Evolutionary conservation across 2,113 vertebrate genomes (phyloP).

Genomic region (Oryzias woworae): DNA sequence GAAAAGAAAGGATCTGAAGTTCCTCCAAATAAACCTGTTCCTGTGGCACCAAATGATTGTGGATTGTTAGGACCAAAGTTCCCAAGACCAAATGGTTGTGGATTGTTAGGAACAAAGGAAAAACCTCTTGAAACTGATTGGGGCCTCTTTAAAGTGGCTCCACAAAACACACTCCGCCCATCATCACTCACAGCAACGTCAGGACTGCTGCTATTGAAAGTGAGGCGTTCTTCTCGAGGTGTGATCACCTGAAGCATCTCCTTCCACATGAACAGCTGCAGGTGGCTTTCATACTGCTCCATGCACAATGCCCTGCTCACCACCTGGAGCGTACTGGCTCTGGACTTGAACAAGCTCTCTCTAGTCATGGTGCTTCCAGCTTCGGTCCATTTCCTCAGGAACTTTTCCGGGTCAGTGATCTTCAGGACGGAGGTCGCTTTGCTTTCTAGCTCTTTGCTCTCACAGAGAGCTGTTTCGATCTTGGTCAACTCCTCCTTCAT

Average conservation of each 20-base stretch:
- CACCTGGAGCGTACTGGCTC: conserved; percentile 16
- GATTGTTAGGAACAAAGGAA: too few species aligned
- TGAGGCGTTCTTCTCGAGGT: conserved; percentile 21
- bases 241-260: conserved; percentile 61
- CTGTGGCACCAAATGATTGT: too few species aligned
- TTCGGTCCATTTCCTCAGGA: conserved; percentile 55
- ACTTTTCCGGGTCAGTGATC: conserved; percentile 16
- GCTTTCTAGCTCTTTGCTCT: conserved; percentile 29
- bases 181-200: conserved; percentile 37
- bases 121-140: too few species aligned
- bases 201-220: background rate
- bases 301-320: conserved; percentile 29
- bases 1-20: too few species aligned
- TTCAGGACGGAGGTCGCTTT: conserved; percentile 21
- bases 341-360: conserved; percentile 3
- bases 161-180: conserved; percentile 24
- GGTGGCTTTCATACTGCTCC: conserved; percentile 57
- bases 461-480: conserved; percentile 30
- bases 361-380: background rate
- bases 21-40: too few species aligned
- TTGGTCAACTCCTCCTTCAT: conserved; percentile 20
- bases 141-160: background rate
- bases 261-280: conserved; percentile 68
- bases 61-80: too few species aligned
- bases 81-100: too few species aligned